Evolutionary conservation across 2,888 invertebrate species (phyloP), one percentile per base, ranked within the genome.

Genomic region (Pyrrhia umbra): DNA sequence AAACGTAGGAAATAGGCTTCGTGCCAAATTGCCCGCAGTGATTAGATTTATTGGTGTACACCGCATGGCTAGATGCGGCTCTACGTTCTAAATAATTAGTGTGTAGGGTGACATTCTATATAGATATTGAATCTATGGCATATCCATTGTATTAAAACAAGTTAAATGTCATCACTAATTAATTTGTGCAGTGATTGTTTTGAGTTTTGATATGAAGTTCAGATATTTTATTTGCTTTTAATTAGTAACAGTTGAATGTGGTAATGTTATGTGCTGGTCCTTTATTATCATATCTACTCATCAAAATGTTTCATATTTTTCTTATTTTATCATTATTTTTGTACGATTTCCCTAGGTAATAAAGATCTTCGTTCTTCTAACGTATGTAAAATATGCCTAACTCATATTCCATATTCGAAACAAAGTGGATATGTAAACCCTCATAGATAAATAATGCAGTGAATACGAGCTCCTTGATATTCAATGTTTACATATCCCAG

Each of bases 21-120:
- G 61, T 51, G 77, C 77, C 74, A 74, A 74, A 74, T 74, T 74
- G 74, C 58, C 57, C 60, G 54, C 73, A 43, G 68, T 66, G 77
- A 74, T 77, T 77, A 67, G 67, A 74, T 74, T 74, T 77, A 77
- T 74, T 50, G 73, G 40, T 30, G 45, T 51, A 47, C 51, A 52
- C 56, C 43, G 39, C 46, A 23, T 21, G 39, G 42, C 46, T 76
- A 50, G 27, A 55, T 55, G 47, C 43, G 30, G 52, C 9, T 58
- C 51, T 18, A 27, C 42, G 45, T 58, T 73, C 58, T 62, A 59
- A 72, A 73, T 51, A 52, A 72, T 58, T 21, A 46, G 56, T 56
- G 15, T 54, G 47, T 59, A n/a, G n/a, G n/a, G n/a, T n/a, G n/a
- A n/a, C n/a, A n/a, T n/a, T n/a, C n/a, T n/a, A n/a, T n/a, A n/a